Conservation (phyloP, 2,113 vertebrate genomes). For the Protobothrops mucrosquamatus region DNA sequence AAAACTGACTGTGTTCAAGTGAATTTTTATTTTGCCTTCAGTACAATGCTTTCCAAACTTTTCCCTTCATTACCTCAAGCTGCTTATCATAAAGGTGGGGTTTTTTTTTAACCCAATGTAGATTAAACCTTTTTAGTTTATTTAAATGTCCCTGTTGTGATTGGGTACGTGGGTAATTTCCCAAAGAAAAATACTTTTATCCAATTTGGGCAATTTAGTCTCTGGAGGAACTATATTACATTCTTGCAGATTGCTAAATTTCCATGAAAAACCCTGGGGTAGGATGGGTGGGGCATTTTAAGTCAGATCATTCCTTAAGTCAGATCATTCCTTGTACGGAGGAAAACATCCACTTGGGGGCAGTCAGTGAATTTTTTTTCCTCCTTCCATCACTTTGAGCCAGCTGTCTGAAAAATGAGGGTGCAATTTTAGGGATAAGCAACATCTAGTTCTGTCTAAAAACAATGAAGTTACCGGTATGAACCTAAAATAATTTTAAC, state of each 20-base stretch:
- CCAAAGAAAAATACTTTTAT: background rate
- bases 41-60: background rate
- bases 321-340: background rate
- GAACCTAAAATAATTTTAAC: background rate
- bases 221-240: background rate
- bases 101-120: background rate
- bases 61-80: background rate
- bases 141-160: background rate
- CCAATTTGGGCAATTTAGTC: background rate
- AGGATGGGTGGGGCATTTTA: background rate
- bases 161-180: background rate
- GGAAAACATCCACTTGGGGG: background rate
- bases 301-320: background rate
- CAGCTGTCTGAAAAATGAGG: background rate
- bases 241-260: background rate
- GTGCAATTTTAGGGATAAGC: background rate
- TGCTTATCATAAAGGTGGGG: background rate
- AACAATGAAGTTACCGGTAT: background rate
- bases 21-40: background rate
- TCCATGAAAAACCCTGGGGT: background rate
- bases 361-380: background rate
- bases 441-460: background rate
- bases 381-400: background rate
- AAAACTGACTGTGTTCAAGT: background rate
- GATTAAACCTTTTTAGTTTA: background rate